phyloP scores from a whole-genome alignment of 2,888 invertebrate species.

The Sinelater perroti region DNA sequence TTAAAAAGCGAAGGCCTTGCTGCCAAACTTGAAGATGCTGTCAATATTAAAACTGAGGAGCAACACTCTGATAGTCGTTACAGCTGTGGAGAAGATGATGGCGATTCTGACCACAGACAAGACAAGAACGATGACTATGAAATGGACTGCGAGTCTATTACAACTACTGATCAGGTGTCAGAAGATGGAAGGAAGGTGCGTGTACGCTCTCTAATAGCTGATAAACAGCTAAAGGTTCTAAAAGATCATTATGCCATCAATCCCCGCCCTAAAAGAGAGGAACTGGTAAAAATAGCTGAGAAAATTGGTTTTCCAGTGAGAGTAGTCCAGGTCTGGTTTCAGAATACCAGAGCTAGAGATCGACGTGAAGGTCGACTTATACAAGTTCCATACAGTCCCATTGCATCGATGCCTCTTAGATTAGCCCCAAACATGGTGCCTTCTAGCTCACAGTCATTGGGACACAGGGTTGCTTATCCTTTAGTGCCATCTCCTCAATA shows the following conservation, averaged over 20 bases:
- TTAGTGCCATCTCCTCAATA: slow-evolving; percentile 45
- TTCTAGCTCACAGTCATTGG: slow-evolving; percentile 49
- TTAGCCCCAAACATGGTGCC: slow-evolving; percentile 51
- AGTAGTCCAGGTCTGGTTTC: slow-evolving; percentile 95
- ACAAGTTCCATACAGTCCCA: slow-evolving; percentile 60
- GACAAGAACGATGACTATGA: slow-evolving; percentile 65
- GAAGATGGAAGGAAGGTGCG: slow-evolving; percentile 81
- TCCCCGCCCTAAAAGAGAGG: slow-evolving; percentile 93
- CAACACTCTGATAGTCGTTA: slow-evolving; percentile 66
- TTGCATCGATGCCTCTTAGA: slow-evolving; percentile 44
- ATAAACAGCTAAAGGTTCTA: slow-evolving; percentile 89
- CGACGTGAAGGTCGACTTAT: slow-evolving; percentile 72
- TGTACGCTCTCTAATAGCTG: slow-evolving; percentile 92
- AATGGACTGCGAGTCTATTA: slow-evolving; percentile 64
- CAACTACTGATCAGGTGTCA: slow-evolving; percentile 59
- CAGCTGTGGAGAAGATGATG: slow-evolving; percentile 68
- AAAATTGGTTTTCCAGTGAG: slow-evolving; percentile 77
- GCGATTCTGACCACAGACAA: slow-evolving; percentile 61
- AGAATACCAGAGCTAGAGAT: slow-evolving; percentile 91
- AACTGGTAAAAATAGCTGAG: slow-evolving; percentile 88
- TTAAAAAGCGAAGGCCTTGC: slow-evolving; percentile 77
- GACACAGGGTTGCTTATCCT: slow-evolving; percentile 41
- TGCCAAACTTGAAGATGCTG: slow-evolving; percentile 78
- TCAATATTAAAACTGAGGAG: slow-evolving; percentile 64
- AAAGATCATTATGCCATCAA: slow-evolving; percentile 90